Conservation (phyloP, 2,888 invertebrate genomes). For the Habrosyne pyritoides region DNA sequence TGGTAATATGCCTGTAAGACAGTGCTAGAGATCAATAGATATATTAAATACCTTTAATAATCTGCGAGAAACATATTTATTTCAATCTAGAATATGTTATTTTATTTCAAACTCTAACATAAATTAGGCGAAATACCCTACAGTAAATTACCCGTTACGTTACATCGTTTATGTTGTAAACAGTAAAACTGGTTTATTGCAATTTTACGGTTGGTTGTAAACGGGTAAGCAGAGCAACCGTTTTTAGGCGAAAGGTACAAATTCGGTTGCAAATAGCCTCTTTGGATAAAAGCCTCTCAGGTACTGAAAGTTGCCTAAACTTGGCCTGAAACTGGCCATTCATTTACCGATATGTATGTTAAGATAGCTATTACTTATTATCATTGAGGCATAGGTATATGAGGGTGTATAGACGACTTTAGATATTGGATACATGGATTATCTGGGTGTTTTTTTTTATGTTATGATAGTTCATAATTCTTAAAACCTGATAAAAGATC, state of each 20-base stretch:
- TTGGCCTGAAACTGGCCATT: not conserved
- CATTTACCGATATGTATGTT: not conserved
- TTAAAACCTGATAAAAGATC: too few species aligned
- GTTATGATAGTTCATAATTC: too few species aligned
- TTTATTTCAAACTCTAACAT: not conserved
- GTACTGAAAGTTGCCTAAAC: not conserved
- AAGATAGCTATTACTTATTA: not conserved
- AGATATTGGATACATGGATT: too few species aligned
- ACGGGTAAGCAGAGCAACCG: slow-evolving; percentile 8
- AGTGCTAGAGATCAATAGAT: too few species aligned
- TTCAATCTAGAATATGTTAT: too few species aligned
- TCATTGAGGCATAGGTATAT: not conserved
- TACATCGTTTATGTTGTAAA: not conserved
- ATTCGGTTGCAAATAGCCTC: slow-evolving; percentile 28
- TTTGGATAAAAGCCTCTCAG: slow-evolving; percentile 37
- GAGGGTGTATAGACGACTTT: too few species aligned
- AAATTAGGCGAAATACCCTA: not conserved
- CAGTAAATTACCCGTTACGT: not conserved
- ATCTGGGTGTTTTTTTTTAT: too few species aligned
- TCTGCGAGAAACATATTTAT: too few species aligned
- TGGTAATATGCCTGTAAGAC: too few species aligned
- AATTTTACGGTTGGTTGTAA: not conserved
- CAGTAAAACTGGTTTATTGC: not conserved
- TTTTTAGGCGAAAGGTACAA: slow-evolving; percentile 12
- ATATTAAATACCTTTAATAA: too few species aligned